These are phyloP conservation scores for Copidosoma aretas DNA, from an alignment of 2,888 invertebrate species.

Conservation along the genomic window DNA sequence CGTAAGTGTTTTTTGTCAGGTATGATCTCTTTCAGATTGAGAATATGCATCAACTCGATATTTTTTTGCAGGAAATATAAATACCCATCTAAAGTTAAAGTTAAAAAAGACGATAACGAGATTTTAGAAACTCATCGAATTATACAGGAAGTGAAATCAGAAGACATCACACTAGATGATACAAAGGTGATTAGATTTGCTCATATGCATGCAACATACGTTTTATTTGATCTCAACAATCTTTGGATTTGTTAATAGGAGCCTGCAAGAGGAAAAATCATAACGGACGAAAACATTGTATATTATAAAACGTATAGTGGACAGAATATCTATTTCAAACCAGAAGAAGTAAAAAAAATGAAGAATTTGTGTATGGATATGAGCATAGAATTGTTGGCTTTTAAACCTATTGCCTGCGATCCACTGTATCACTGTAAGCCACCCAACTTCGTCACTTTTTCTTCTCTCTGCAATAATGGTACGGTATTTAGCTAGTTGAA, in stretches of 20 bases:
- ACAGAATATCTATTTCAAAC: slow-evolving; percentile 10
- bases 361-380: slow-evolving; percentile 23
- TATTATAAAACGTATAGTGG: slow-evolving; percentile 22
- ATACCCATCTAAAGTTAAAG: slow-evolving; percentile 31
- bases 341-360: slow-evolving; percentile 22
- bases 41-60: background rate
- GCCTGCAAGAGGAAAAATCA: background rate
- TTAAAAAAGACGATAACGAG: slow-evolving; percentile 31
- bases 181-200: slow-evolving; percentile 1
- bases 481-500: background rate
- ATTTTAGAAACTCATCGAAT: slow-evolving; percentile 22
- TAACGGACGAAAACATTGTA: slow-evolving; percentile 10
- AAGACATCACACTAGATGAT: slow-evolving; percentile 9
- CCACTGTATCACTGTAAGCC: slow-evolving; percentile 33
- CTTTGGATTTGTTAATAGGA: slow-evolving; percentile 1
- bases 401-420: slow-evolving; percentile 35
- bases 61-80: slow-evolving; percentile 19
- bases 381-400: slow-evolving; percentile 41
- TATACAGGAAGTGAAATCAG: background rate
- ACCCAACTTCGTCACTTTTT: slow-evolving; percentile 41
- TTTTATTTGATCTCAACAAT: background rate
- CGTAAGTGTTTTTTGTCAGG: slow-evolving; percentile 26
- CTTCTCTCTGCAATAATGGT: slow-evolving; percentile 33
- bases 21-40: background rate
- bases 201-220: background rate